A percentile compares a stretch with the other conserved stretches of the same genome.
Conservation (phyloP, 2,113 vertebrate genomes). For the Serinus canaria region DNA sequence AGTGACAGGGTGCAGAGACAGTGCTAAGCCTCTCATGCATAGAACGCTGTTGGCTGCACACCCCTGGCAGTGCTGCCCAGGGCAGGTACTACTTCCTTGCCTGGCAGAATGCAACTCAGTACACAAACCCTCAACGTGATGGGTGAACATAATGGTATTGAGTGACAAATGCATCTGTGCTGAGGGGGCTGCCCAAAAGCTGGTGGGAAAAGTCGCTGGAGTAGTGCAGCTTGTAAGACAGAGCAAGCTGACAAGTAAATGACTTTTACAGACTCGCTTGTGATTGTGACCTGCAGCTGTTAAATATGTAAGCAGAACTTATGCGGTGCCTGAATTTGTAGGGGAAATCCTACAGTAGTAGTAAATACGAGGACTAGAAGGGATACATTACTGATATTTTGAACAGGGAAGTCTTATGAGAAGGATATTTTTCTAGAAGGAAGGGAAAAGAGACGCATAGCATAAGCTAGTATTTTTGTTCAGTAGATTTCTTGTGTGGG, state of each 20-base stretch:
- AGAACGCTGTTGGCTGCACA: background rate
- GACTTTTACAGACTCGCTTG: rapidly evolving
- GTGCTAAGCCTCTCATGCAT: background rate
- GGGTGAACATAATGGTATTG: rapidly evolving
- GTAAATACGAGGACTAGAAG: background rate
- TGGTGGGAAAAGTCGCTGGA: background rate
- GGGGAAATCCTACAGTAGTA: background rate
- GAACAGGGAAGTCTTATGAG: background rate
- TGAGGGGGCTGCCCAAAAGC: background rate
- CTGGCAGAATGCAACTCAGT: rapidly evolving
- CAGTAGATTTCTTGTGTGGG: background rate
- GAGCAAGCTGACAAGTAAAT: background rate
- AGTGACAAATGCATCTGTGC: background rate
- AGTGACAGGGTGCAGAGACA: background rate
- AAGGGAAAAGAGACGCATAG: background rate
- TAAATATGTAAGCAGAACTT: background rate
- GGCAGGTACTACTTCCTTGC: rapidly evolving
- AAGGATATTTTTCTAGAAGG: background rate
- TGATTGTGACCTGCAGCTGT: background rate
- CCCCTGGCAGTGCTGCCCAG: background rate
- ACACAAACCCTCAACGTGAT: rapidly evolving
- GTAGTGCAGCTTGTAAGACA: background rate
- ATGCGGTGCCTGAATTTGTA: background rate
- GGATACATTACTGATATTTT: background rate
- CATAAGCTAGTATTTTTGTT: background rate